Base-by-base conservation (phyloP, 2,888 invertebrate species). In the Melieria omissa region DNA sequence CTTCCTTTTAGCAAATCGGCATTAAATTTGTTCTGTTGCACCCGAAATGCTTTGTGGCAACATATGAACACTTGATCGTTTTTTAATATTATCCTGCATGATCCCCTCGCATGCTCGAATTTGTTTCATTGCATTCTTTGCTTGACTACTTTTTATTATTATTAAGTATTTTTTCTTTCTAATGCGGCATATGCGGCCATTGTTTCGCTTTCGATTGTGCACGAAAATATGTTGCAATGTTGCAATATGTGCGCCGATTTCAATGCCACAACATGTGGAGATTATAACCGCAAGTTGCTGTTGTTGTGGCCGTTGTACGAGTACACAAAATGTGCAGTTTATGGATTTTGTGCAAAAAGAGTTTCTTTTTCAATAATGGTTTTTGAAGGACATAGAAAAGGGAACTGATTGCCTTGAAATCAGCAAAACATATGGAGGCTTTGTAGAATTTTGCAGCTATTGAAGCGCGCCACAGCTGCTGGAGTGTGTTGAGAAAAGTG, bases 21-120 rank as follows among this genome's bases (percentile, higher is more conserved):
- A 29, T 29, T 29, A 29, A 29, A 29, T 29, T 29, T 29, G 1
- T 29, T 29, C 29, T 29, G 29, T 29, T 29, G 29, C 29, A 29
- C 29, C 1, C 29, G 3, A 29, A 29, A 2, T 29, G 14, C 12
- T 66, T n/a, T 9, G 4, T 14, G 2, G 49, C 54, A 69, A 54
- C 70, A 70, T 65, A 65, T 65, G 71, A 60, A 41, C 58, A 72
- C 71, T 71, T 71, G 65, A 71, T 71, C 54, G 65, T 65, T 65
- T 67, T 64, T 72, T 67, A 71, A 60, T 72, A 65, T 71, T 64
- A 55, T 61, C 54, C 57, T 60, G 49, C 61, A 49, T 71, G 63
- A 60, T 70, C 52, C 68, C 60, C 55, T 67, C 60, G 67, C 16
- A 44, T 42, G 52, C 12, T 5, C 12, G 1, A 44, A 3, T 52